Evolutionary conservation across 1,140 invertebrate genomes (phyloP).

Genomic region (Pogonomyrmex barbatus): DNA sequence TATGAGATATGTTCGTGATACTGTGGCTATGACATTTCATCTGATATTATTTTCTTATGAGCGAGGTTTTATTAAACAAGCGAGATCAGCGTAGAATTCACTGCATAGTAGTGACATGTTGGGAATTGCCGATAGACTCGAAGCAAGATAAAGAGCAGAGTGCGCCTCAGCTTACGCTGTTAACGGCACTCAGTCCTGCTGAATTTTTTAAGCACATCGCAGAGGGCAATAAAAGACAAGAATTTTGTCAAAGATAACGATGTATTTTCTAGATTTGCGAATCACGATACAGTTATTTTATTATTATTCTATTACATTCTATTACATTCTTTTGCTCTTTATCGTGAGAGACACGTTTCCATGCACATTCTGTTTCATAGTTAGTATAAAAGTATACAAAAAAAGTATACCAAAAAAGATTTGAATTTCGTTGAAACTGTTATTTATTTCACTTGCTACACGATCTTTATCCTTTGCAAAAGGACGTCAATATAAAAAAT

Average conservation of each 20-base stretch:
- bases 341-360: not conserved
- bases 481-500: not conserved
- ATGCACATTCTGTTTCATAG: no score
- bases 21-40: not conserved
- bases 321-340: not conserved
- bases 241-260: not conserved
- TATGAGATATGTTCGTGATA: not conserved
- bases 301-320: no score
- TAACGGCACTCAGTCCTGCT: constrained; percentile 21
- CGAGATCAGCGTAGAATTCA: no score
- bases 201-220: constrained; percentile 5
- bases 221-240: not conserved
- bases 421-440: not conserved
- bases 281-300: not conserved
- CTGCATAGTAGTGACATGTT: not conserved
- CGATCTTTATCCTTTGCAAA: not conserved
- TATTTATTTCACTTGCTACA: not conserved
- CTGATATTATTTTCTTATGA: not conserved
- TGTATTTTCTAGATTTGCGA: constrained; percentile 11
- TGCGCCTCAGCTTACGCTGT: constrained; percentile 9
- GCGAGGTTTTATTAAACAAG: not conserved
- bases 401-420: not conserved
- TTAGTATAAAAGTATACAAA: not conserved
- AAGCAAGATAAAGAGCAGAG: constrained; percentile 14
- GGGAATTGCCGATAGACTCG: constrained; percentile 12